Conservation (phyloP, 2,888 invertebrate species). For the Stomorhina lunata region DNA sequence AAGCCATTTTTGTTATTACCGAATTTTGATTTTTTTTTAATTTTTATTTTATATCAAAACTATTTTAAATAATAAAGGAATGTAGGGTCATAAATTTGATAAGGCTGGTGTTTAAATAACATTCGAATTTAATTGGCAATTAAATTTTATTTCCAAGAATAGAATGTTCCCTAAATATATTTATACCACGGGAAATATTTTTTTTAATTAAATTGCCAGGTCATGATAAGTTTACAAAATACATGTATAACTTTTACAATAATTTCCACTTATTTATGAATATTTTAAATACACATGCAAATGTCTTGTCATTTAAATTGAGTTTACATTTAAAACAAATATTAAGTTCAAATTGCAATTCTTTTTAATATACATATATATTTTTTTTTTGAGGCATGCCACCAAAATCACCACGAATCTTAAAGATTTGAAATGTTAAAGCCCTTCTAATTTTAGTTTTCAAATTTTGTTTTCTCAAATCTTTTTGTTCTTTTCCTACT, state of each 20-base stretch:
- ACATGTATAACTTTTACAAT: background rate
- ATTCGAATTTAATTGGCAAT: too few species aligned
- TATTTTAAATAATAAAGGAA: too few species aligned
- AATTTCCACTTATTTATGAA: conserved; percentile 12
- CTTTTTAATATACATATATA: background rate
- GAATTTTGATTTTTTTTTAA: too few species aligned
- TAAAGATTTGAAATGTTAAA: conserved; percentile 58
- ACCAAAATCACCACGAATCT: conserved; percentile 24
- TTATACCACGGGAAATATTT: background rate
- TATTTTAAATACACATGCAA: conserved; percentile 6
- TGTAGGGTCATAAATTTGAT: too few species aligned
- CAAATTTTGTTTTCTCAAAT: background rate
- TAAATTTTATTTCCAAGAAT: background rate
- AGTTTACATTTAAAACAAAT: background rate
- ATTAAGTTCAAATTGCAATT: too few species aligned
- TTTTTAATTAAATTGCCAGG: background rate
- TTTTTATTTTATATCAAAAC: too few species aligned
- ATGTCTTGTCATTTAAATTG: conserved; percentile 41
- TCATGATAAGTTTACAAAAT: background rate
- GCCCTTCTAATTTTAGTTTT: conserved; percentile 62
- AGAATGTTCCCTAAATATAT: background rate
- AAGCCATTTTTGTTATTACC: too few species aligned
- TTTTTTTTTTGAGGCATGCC: background rate
- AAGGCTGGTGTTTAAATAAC: too few species aligned
- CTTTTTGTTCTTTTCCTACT: background rate